Evolutionary conservation across 2,113 vertebrate genomes (phyloP).

Genomic region (Nicator chloris): DNA sequence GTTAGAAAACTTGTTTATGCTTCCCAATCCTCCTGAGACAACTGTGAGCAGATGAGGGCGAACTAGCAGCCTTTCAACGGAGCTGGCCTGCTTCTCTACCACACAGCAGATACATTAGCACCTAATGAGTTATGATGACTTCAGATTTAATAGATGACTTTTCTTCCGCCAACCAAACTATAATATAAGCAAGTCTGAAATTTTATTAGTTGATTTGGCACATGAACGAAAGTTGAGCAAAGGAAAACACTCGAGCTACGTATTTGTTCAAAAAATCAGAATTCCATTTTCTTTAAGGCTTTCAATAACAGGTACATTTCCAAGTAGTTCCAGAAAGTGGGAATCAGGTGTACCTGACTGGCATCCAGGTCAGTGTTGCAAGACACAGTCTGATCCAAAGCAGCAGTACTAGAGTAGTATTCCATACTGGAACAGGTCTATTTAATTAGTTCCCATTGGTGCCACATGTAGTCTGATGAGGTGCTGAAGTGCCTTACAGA

Average conservation of each 20-base stretch:
- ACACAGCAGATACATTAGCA: neutral
- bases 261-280: neutral
- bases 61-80: neutral
- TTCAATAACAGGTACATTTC: neutral
- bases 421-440: neutral
- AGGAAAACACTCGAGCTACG: neutral
- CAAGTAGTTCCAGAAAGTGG: neutral
- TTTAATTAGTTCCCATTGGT: neutral
- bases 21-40: neutral
- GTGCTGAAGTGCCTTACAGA: neutral
- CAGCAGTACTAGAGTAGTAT: neutral
- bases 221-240: neutral
- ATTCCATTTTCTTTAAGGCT: neutral
- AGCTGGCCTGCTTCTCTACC: neutral
- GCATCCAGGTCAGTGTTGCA: neutral
- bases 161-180: neutral
- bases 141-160: neutral
- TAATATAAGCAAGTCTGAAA: neutral
- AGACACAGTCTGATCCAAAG: neutral
- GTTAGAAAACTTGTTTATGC: conserved; percentile 18
- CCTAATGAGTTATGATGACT: conserved; percentile 16
- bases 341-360: neutral
- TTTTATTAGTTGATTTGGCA: neutral
- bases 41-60: neutral
- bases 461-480: neutral